Evolutionary conservation across 2,888 invertebrate genomes (phyloP), one percentile per base, ranked within the genome.

Genomic region (Lochmaea crataegi): DNA sequence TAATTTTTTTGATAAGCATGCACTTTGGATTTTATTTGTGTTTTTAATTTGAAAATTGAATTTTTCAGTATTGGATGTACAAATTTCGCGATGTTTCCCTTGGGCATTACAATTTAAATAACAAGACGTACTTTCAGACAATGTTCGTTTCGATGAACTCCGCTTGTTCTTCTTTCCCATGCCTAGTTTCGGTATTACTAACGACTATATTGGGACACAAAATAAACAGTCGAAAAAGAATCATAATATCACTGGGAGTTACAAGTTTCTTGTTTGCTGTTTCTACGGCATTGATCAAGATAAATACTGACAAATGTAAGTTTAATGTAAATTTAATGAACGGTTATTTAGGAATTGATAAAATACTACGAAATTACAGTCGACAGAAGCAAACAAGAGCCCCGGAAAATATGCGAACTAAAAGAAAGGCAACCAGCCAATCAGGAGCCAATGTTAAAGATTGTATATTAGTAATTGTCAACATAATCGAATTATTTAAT

Each of bases 251-350:
- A 32, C 41, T 77, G 5, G 22, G 38, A 38, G 26, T 67, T 4
- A 42, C 61, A 16, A 57, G 57, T 22, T 1, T 22, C 2, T 64
- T 75, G 12, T 72, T 73, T 22, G 18, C 74, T 56, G 4, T 60
- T 14, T 69, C 68, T 12, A 69, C 77, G 11, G 68, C 65, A 26
- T 67, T 78, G 22, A 67, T 73, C 12, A 57, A 68, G 14, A 53
- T 77, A n/a, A 66, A 78, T 63, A 78, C 78, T 10, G 78, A 78
- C 61, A 53, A 66, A 56, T 76, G 76, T 76, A 58, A 72, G 76
- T n/a, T n/a, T n/a, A n/a, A 32, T 26, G 42, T 6, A 42, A 42
- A 42, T 12, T 2, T 10, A 5, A 32, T 32, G 4, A 32, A 3
- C 26, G 4, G 26, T 3, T 32, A 32, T 32, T 32, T 32, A 32